Conservation (phyloP, 2,888 invertebrate genomes). For the Chamaedrilus cognettii region DNA sequence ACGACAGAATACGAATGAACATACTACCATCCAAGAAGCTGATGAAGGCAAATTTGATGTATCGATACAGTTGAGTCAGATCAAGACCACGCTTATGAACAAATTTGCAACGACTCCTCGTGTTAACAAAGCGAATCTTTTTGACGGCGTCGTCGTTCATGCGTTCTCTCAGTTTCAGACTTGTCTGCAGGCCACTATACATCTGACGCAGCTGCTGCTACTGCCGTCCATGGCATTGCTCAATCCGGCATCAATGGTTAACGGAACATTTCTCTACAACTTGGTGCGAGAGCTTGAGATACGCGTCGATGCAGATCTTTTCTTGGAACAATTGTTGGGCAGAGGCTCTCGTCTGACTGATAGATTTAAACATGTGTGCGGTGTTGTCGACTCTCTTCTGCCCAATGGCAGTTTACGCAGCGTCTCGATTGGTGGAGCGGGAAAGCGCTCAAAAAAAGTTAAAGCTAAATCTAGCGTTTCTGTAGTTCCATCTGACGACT, state of each 20-base stretch:
- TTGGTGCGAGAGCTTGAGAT: conserved; percentile 42
- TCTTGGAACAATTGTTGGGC: conserved; percentile 25
- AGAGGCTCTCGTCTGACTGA: conserved; percentile 2
- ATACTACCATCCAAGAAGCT: background rate
- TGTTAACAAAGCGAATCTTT: conserved; percentile 36
- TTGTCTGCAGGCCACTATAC: conserved; percentile 43
- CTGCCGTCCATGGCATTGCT: conserved; percentile 36
- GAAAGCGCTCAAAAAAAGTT: too few relatives aligned
- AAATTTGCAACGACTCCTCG: conserved; percentile 37
- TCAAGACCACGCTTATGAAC: conserved; percentile 14
- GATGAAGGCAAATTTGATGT: too few relatives aligned
- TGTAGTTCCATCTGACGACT: too few relatives aligned
- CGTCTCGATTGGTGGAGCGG: background rate
- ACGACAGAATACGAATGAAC: conserved; percentile 7
- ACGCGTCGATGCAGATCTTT: conserved; percentile 37
- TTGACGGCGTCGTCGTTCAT: conserved; percentile 44
- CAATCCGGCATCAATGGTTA: conserved; percentile 40
- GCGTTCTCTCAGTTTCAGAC: conserved; percentile 56
- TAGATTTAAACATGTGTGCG: background rate
- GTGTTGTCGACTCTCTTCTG: background rate
- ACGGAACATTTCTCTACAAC: conserved; percentile 52
- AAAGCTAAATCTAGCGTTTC: too few relatives aligned
- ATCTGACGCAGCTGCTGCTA: conserved; percentile 52
- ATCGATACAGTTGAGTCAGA: background rate
- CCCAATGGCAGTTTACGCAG: background rate